phyloP scores from a whole-genome alignment of 2,113 vertebrate genomes.

The Stigmatopora argus region DNA sequence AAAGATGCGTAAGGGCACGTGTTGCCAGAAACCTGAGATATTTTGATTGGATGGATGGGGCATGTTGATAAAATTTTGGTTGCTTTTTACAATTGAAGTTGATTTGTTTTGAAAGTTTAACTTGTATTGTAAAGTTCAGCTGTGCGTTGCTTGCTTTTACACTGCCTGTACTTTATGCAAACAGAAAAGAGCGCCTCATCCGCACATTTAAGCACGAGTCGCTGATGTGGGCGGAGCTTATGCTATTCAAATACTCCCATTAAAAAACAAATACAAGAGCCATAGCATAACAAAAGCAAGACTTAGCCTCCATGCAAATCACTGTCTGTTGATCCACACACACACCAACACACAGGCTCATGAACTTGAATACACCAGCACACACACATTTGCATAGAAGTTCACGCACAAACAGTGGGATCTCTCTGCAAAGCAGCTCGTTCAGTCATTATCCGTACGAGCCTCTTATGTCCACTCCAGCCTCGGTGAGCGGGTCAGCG shows the following conservation, averaged over 20 bases:
- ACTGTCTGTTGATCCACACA: conserved; percentile 55
- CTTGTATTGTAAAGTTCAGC: too few species aligned
- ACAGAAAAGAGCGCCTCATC: not conserved
- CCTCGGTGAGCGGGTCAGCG: conserved; percentile 57
- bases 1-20: too few species aligned
- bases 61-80: too few species aligned
- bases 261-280: conserved; percentile 43
- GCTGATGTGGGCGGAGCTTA: conserved; percentile 13
- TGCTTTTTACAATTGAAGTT: too few species aligned
- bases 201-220: conserved; percentile 14
- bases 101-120: too few species aligned
- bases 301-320: conserved; percentile 59
- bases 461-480: conserved; percentile 63
- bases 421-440: conserved; percentile 69
- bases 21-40: too few species aligned
- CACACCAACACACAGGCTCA: conserved; percentile 26
- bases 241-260: conserved; percentile 60
- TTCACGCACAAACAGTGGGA: conserved; percentile 47
- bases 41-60: too few species aligned
- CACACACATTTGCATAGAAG: conserved; percentile 22
- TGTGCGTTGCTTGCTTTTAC: too few species aligned
- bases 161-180: too few species aligned
- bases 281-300: conserved; percentile 58
- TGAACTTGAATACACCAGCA: conserved; percentile 20
- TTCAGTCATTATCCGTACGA: conserved; percentile 69